Conservation (phyloP, 2,113 vertebrate genomes). For the Saccopteryx bilineata region DNA sequence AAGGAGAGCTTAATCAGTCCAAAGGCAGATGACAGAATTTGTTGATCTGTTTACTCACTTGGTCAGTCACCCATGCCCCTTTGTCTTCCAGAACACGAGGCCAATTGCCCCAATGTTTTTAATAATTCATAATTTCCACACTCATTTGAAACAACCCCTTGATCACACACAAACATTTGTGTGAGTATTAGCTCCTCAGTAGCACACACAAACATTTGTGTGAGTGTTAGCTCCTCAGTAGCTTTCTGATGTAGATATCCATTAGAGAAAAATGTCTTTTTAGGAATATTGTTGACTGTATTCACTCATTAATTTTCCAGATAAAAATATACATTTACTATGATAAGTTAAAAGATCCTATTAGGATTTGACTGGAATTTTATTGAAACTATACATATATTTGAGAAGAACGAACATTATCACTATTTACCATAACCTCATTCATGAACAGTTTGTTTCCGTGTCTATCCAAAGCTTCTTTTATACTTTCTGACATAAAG, state of each 20-base stretch:
- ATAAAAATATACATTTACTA: slow-evolving; percentile 9
- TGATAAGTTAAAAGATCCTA: background rate
- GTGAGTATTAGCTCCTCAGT: background rate
- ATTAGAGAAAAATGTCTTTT: slow-evolving; percentile 35
- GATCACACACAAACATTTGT: slow-evolving; percentile 37
- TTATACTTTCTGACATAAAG: background rate
- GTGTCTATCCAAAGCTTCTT: slow-evolving; percentile 14
- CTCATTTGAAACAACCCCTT: slow-evolving; percentile 32
- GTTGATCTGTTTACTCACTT: slow-evolving; percentile 37
- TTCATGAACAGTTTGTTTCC: background rate
- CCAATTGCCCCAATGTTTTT: background rate
- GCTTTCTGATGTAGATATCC: background rate
- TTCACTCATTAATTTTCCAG: background rate
- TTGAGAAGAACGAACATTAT: slow-evolving; percentile 3
- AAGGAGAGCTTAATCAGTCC: background rate
- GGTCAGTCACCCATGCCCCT: slow-evolving; percentile 1
- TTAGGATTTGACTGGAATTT: slow-evolving; percentile 5
- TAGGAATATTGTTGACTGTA: background rate
- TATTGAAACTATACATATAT: background rate
- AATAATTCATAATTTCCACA: slow-evolving; percentile 58
- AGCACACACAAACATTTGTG: no score
- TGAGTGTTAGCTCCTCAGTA: background rate
- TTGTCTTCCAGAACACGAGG: slow-evolving; percentile 49
- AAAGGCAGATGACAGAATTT: background rate
- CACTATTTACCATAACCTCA: background rate